Evolutionary conservation across 2,113 vertebrate species (phyloP), one percentile per base, ranked within the genome.

Genomic region (Ondatra zibethicus): DNA sequence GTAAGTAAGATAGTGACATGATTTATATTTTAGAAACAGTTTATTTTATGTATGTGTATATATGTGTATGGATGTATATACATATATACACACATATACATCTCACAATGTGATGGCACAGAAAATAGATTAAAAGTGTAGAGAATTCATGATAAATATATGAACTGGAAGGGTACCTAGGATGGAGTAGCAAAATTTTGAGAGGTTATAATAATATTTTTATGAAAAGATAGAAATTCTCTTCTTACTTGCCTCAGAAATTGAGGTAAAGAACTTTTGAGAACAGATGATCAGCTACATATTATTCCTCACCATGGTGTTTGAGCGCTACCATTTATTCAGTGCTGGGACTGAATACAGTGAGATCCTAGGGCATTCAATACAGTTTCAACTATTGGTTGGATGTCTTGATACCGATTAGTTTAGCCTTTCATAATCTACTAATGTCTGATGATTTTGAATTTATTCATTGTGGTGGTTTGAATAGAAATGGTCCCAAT

Each of bases 11-110:
- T 7, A 14, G 14, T 7, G 29, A 31, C 14, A n/a, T 78, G 39
- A 55, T 96, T 88, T 91, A 55, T 85, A 21, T 89, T 85, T 95
- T 77, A 47, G n/a, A 76, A 75, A 72, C 21, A 78, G 58, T 52
- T 52, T 39, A 36, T 76, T 6, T 88, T 65, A 65, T 65, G 29
- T 13, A 31, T 66, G 29, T 66, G 29, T 66, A 66, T 31, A 66
- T 66, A 58, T 58, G 58, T 58, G 58, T 21, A 58, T 58, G 19
- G 19, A 58, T 21, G 19, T 58, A 5, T 21, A 65, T 61, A 61
- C 23, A 61, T 23, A 7, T 61, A 61, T 61, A 61, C 7, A 23
- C 6, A 58, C 75, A 81, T 80, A 2, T 68, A 61, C 27, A 47
- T 11, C 82, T 65, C 84, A n/a, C 61, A 65, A 10, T 87, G 19